Evolutionary conservation across 2,888 invertebrate genomes (phyloP).

Genomic region (Cephonodes hylas): DNA sequence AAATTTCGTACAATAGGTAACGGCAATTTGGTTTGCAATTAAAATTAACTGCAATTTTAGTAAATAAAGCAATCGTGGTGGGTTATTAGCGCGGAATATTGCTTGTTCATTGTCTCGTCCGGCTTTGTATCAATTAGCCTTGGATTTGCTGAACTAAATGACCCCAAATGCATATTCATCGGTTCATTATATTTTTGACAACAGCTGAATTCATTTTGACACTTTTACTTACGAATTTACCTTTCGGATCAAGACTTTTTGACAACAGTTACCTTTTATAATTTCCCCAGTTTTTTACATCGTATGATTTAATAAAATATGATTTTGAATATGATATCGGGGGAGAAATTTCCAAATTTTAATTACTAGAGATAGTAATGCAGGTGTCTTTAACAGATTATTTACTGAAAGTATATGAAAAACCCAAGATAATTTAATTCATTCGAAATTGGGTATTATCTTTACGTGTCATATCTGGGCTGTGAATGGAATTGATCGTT

Average conservation of each 20-base stretch:
- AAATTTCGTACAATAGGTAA: neutral
- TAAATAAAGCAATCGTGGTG: conserved; percentile 2
- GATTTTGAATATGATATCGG: no score
- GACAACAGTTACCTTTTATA: no score
- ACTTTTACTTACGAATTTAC: no score
- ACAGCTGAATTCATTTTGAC: no score
- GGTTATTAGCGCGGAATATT: neutral
- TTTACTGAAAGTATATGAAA: neutral
- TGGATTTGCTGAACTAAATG: neutral
- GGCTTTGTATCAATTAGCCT: neutral
- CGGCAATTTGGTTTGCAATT: conserved; percentile 5
- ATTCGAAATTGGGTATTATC: neutral
- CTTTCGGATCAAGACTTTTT: no score
- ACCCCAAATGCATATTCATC: neutral
- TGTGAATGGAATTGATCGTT: neutral
- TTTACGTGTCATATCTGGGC: neutral
- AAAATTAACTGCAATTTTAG: neutral
- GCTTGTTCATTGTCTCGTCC: conserved; percentile 7
- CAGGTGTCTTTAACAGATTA: no score
- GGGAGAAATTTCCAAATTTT: no score
- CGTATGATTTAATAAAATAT: no score
- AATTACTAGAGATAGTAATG: no score
- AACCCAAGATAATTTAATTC: neutral
- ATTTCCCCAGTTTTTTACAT: no score
- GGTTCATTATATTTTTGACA: no score